Conservation (phyloP, 2,113 vertebrate genomes). For the Notothenia coriiceps region DNA sequence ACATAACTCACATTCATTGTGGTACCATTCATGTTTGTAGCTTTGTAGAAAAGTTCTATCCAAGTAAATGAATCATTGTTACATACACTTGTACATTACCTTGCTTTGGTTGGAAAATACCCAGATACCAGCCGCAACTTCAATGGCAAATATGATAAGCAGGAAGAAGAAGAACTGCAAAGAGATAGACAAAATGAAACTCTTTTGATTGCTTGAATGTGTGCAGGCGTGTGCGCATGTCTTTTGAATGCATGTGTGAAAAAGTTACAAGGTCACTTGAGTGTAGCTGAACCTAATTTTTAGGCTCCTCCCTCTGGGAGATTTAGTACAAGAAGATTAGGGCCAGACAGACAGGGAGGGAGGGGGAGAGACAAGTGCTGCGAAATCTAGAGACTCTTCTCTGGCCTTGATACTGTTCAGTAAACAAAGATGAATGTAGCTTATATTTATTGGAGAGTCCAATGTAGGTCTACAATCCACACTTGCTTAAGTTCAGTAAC, state of each 20-base stretch:
- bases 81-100: constrained; percentile 75
- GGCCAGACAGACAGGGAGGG: constrained; percentile 29
- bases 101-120: constrained; percentile 94
- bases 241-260: constrained; percentile 3
- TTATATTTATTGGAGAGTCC: constrained; percentile 20
- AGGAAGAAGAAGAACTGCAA: constrained; percentile 95
- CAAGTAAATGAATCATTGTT: not conserved
- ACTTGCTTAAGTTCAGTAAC: not conserved
- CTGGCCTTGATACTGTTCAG: constrained; percentile 52
- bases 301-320: constrained; percentile 55
- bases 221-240: constrained; percentile 20
- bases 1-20: not conserved
- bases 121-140: constrained; percentile 96
- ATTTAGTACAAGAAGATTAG: constrained; percentile 74
- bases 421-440: constrained; percentile 40
- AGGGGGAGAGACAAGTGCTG: constrained; percentile 31
- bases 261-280: constrained; percentile 58
- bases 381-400: constrained; percentile 36
- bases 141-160: constrained; percentile 93
- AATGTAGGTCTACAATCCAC: constrained; percentile 18
- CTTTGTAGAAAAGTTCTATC: not conserved
- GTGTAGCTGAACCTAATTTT: constrained; percentile 51
- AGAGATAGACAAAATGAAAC: constrained; percentile 34
- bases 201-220: constrained; percentile 28
- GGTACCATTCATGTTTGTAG: not conserved